Evolutionary conservation across 2,797 vertebrate genomes (phyloP).

Genomic region (Sebastes steindachneri): DNA sequence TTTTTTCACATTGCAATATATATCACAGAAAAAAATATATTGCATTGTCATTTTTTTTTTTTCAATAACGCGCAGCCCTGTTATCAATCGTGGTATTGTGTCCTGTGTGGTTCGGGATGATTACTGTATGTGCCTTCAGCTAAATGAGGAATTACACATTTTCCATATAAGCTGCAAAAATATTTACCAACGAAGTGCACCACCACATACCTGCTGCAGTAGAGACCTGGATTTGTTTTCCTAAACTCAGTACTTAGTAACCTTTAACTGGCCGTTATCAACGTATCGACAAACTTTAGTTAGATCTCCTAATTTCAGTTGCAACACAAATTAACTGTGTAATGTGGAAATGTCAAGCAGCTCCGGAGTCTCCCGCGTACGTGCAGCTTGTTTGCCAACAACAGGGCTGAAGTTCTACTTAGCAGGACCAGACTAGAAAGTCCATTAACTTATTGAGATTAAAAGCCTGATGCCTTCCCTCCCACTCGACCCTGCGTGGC

Average conservation of each 20-base stretch:
- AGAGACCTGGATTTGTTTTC: conserved; percentile 31
- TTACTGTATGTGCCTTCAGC: background rate
- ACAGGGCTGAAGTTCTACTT: conserved; percentile 66
- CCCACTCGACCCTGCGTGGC: conserved; percentile 40
- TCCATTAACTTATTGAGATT: conserved; percentile 88
- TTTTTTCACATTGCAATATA: too few relatives aligned
- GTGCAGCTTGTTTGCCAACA: conserved; percentile 69
- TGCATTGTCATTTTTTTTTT: too few relatives aligned
- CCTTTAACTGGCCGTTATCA: conserved; percentile 54
- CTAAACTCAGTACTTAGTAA: conserved; percentile 39
- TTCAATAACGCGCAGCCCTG: too few relatives aligned
- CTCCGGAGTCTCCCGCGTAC: conserved; percentile 36
- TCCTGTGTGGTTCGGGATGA: background rate
- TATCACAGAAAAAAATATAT: too few relatives aligned
- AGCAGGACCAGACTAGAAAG: conserved; percentile 64
- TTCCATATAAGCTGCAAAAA: background rate
- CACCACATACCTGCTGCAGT: background rate
- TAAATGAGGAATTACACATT: background rate
- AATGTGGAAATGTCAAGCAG: conserved; percentile 56
- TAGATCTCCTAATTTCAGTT: conserved; percentile 58
- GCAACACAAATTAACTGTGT: conserved; percentile 57
- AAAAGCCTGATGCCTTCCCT: conserved; percentile 80
- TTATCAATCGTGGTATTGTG: background rate
- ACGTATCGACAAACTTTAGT: conserved; percentile 55
- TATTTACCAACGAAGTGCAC: background rate